Evolutionary conservation across 2,113 vertebrate genomes (phyloP), one percentile per base, ranked within the genome.

Genomic region (Addax nasomaculatus): DNA sequence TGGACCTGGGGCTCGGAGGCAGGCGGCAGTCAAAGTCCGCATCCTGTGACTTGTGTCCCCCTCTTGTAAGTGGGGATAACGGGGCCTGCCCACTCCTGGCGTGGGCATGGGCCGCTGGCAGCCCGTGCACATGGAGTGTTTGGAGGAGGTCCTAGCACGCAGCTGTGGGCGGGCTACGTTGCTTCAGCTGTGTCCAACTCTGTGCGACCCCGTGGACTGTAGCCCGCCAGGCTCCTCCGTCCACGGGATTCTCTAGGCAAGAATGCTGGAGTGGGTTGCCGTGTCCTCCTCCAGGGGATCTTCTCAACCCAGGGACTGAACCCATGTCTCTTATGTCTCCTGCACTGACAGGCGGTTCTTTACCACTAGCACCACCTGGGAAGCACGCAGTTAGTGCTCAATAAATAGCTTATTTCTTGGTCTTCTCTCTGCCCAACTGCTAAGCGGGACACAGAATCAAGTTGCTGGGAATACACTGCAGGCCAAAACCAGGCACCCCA

Each of bases 1-100:
- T 55, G 33, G 93, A n/a, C 16, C 4, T 3, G 58, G 16, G 7
- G 17, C 14, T 88, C 47, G 15, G 47, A 85, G 30, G 92, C n/a
- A 21, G 45, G 36, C 4, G 6, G 45, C 17, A 1, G n/a, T n/a
- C 2, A 0, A 8, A 33, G 62, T 14, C 17, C 25, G 7, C 0
- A 4, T 14, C 64, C 53, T 14, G 16, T 1, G 33, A 58, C 16
- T 25, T 45, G 13, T 10, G 16, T 33, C 49, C 60, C 55, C 57
- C 16, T 36, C 45, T 58, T 47, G 36, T 39, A 36, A 78, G 6
- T 2, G 33, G 57, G n/a, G 70, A 9, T 8, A 25, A 30, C 0
- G 0, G 45, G 13, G 14, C 62, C 36, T n/a, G 39, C 19, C 11
- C 58, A 27, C 21, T n/a, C 39, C 58, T 4, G 2, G 45, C 14